These are phyloP conservation scores for Cryptocephalus moraei DNA, from an alignment of 2,888 invertebrate genomes.

Conservation along the genomic window DNA sequence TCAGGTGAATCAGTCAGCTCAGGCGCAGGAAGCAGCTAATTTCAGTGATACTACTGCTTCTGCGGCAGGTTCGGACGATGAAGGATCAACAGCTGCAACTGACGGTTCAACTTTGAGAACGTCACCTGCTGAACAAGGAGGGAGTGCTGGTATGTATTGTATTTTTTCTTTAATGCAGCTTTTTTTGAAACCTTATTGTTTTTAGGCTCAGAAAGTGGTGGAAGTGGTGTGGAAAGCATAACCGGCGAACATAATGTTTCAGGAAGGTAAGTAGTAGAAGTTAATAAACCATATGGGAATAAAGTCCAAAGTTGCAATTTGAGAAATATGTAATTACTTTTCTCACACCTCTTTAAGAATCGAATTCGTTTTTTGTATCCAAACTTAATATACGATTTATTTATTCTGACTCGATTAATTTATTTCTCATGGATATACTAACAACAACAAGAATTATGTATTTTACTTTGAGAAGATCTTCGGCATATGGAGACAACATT, in stretches of 20 bases:
- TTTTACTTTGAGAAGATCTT: constrained; percentile 49
- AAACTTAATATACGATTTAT: too few species aligned
- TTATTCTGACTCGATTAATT: too few species aligned
- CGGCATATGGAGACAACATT: constrained; percentile 73
- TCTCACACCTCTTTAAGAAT: too few species aligned
- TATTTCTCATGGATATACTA: too few species aligned
- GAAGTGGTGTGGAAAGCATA: constrained; percentile 85
- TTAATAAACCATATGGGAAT: too few species aligned
- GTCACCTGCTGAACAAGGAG: constrained; percentile 65
- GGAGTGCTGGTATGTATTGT: constrained; percentile 36
- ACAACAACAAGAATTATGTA: too few species aligned
- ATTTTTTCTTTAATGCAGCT: too few species aligned
- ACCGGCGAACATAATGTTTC: constrained; percentile 77
- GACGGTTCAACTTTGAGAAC: constrained; percentile 87
- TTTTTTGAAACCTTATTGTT: too few species aligned
- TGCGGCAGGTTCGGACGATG: constrained; percentile 87
- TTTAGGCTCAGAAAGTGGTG: constrained; percentile 72
- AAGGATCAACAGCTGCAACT: constrained; percentile 87
- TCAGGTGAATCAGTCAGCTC: constrained; percentile 16
- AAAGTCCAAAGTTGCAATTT: too few species aligned
- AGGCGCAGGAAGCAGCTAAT: constrained; percentile 46
- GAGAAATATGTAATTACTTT: too few species aligned
- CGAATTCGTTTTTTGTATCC: too few species aligned
- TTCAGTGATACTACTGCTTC: constrained; percentile 77
- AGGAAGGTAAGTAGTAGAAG: constrained; percentile 1